A percentile compares a stretch with the other conserved stretches of the same genome.
Conservation (phyloP, 2,888 invertebrate species). For the Sepioteuthis lessoniana region DNA sequence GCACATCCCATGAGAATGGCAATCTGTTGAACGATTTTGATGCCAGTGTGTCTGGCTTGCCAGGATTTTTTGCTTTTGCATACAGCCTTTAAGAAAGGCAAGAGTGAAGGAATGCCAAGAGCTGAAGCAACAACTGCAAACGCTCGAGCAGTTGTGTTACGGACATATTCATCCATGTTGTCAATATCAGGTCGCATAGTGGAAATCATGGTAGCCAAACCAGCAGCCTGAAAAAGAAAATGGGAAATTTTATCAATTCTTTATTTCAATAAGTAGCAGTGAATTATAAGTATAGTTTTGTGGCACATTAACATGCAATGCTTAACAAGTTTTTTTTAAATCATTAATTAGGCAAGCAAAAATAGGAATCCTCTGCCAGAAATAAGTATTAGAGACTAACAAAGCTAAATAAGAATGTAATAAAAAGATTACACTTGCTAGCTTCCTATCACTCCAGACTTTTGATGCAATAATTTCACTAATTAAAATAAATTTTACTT, state of each 20-base stretch:
- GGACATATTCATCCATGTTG: conserved; percentile 98
- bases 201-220: conserved; percentile 99
- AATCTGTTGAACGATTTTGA: conserved; percentile 99
- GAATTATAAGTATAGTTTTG: neutral
- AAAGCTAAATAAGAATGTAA: too few relatives aligned
- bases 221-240: conserved; percentile 83
- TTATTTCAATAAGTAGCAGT: neutral
- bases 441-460: too few relatives aligned
- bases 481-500: too few relatives aligned
- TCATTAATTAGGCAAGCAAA: too few relatives aligned
- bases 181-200: conserved; percentile 99
- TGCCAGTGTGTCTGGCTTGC: conserved; percentile 97
- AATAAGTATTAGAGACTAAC: too few relatives aligned
- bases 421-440: too few relatives aligned
- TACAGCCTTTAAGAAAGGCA: conserved; percentile 98
- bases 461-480: too few relatives aligned
- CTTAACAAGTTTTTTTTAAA: too few relatives aligned
- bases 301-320: neutral
- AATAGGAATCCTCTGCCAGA: too few relatives aligned
- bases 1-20: conserved; percentile 99
- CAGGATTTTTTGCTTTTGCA: conserved; percentile 99
- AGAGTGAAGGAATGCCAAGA: conserved; percentile 94
- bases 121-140: conserved; percentile 99
- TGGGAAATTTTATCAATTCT: neutral
- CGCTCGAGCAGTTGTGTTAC: conserved; percentile 98